Base-by-base conservation (phyloP, 2,888 invertebrate species). In the Caenorhabditis zanzibari region DNA sequence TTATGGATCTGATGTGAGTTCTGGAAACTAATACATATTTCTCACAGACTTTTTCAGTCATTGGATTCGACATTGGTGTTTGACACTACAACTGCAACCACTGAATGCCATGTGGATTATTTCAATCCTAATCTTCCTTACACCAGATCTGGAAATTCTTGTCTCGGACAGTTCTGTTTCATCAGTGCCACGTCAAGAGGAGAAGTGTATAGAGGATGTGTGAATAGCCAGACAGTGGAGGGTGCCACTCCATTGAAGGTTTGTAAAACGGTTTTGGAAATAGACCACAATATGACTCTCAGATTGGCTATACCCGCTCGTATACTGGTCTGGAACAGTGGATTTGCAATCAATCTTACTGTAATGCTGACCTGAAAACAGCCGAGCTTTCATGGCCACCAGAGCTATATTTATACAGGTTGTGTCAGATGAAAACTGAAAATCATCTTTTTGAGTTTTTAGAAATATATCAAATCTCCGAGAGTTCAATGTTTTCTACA, bases 401-500 rank as follows among this genome's bases (percentile, higher is more conserved):
- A 74, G 82, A 82, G 63, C 32, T 82, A 59, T 83, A 83, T 83
- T 68, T 83, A 80, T 80, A 83, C 80, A 80, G 83, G 80, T 83
- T 12, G 83, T 71, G n/a, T n/a, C 10, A 10, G 12, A 10, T 35
- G 19, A 38, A 22, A 47, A 59, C 49, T 66, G 47, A 66, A 59
- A 61, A 61, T 32, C 12, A 73, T 63, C n/a, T 71, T 14, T 10
- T n/a, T n/a, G 16, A n/a, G 22, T 22, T 80, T 85, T 64, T 75
- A 82, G 85, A 82, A 86, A 86, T 66, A 83, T 86, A 61, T 87
- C 87, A 69, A 80, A 85, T 63, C 85, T 87, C 61, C 82, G 81
- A 59, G 85, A 87, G 64, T 87, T 81, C 82, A 87, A 85, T 68
- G 85, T 87, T 63, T 87, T 87, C 81, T 87, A 86, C 73, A 76